phyloP scores from a whole-genome alignment of 2,113 vertebrate species.

The Nymphicus hollandicus region DNA sequence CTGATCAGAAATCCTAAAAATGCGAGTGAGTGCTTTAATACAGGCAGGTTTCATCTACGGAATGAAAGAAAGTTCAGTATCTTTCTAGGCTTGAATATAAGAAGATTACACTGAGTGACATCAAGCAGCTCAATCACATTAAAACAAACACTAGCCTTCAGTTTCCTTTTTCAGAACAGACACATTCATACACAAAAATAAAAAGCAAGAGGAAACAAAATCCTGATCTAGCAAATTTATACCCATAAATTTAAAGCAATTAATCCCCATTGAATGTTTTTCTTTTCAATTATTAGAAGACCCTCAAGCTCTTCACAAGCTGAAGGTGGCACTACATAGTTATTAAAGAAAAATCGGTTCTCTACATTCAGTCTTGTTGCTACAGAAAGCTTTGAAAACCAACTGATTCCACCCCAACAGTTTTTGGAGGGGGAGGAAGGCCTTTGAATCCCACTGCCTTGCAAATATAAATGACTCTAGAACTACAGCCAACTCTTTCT shows the following conservation, averaged over 20 bases:
- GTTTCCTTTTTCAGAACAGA: neutral
- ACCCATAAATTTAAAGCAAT: neutral
- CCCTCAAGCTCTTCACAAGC: neutral
- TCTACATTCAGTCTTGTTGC: neutral
- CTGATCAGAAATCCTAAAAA: constrained; percentile 97
- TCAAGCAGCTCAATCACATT: neutral
- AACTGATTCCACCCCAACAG: neutral
- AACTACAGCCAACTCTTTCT: constrained; percentile 12
- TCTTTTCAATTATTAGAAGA: neutral
- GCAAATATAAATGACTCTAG: neutral
- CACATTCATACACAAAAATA: neutral
- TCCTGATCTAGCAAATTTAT: neutral
- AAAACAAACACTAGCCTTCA: neutral
- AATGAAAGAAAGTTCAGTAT: constrained; percentile 12
- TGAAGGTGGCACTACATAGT: neutral
- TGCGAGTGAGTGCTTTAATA: constrained; percentile 93
- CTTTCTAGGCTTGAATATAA: neutral
- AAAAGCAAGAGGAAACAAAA: neutral
- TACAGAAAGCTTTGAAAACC: neutral
- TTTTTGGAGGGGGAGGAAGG: neutral
- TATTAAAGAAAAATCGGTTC: neutral
- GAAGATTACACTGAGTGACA: neutral
- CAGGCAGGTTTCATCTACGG: constrained; percentile 92
- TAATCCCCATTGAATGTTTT: neutral
- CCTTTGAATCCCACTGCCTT: neutral